phyloP scores from a whole-genome alignment of 2,113 vertebrate genomes.

The Daboia siamensis region DNA sequence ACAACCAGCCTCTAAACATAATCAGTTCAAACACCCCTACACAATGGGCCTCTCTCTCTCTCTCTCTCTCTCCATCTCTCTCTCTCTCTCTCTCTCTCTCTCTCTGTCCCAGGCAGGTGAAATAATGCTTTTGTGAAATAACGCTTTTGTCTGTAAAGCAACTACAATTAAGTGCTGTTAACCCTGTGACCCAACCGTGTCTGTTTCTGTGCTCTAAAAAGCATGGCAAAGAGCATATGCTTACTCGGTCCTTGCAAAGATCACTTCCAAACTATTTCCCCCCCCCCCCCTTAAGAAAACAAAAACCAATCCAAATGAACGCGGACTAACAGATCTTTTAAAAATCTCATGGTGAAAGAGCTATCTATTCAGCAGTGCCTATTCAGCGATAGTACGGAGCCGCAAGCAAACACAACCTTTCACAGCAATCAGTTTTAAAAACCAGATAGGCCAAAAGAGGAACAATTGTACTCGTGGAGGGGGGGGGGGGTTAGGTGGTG shows the following conservation, averaged over 20 bases:
- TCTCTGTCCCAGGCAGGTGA: conserved; percentile 81
- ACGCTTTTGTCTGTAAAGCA: conserved; percentile 70
- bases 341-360: conserved; percentile 23
- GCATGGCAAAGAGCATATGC: conserved; percentile 65
- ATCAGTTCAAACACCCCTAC: conserved; percentile 88
- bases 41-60: conserved; percentile 76
- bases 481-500: background rate
- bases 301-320: background rate
- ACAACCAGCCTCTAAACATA: conserved; percentile 88
- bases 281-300: background rate
- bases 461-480: background rate
- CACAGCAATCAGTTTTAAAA: background rate
- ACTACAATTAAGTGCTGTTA: conserved; percentile 81
- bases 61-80: conserved; percentile 30
- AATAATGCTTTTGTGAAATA: conserved; percentile 76
- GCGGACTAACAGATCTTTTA: conserved; percentile 38
- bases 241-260: conserved; percentile 74
- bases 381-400: background rate
- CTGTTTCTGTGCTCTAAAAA: conserved; percentile 68
- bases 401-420: background rate
- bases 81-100: conserved; percentile 33
- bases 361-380: background rate
- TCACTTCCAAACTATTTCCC: conserved; percentile 66
- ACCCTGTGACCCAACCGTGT: conserved; percentile 78
- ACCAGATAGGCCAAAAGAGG: conserved; percentile 22